These are phyloP conservation scores for Pteronotus mesoamericanus DNA, from an alignment of 2,797 vertebrate genomes.

Conservation along the genomic window DNA sequence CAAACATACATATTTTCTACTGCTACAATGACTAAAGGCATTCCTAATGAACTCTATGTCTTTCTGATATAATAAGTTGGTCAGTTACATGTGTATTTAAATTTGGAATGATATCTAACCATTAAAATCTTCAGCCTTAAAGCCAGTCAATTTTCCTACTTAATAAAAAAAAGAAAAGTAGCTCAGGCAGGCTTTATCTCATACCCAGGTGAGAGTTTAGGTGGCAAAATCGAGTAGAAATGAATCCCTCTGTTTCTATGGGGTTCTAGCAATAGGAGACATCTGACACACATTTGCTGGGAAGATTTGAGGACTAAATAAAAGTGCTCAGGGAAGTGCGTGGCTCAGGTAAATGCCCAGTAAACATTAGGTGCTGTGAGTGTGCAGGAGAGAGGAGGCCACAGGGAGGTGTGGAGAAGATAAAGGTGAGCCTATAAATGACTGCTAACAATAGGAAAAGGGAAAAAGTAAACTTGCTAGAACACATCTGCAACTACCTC, in stretches of 20 bases:
- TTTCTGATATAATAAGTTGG: not conserved
- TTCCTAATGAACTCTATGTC: not conserved
- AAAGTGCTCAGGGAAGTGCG: not conserved
- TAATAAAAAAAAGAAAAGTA: too few relatives aligned
- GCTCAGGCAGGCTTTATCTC: not conserved
- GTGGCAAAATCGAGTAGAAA: not conserved
- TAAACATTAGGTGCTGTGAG: not conserved
- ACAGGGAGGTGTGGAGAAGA: not conserved
- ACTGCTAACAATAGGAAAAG: not conserved
- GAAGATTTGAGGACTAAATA: not conserved
- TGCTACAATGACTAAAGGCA: not conserved
- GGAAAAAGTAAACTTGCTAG: not conserved
- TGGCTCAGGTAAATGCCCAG: not conserved
- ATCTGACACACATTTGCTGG: not conserved
- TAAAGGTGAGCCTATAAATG: not conserved
- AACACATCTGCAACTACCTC: not conserved
- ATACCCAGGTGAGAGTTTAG: not conserved
- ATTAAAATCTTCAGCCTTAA: not conserved
- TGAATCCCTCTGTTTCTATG: not conserved
- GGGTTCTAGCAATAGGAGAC: not conserved
- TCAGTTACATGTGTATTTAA: not conserved
- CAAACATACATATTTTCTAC: not conserved
- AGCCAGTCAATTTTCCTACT: not conserved
- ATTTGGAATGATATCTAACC: not conserved
- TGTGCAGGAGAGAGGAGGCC: not conserved